Conservation (phyloP, 2,888 invertebrate species). For the Microchrysa polita region DNA sequence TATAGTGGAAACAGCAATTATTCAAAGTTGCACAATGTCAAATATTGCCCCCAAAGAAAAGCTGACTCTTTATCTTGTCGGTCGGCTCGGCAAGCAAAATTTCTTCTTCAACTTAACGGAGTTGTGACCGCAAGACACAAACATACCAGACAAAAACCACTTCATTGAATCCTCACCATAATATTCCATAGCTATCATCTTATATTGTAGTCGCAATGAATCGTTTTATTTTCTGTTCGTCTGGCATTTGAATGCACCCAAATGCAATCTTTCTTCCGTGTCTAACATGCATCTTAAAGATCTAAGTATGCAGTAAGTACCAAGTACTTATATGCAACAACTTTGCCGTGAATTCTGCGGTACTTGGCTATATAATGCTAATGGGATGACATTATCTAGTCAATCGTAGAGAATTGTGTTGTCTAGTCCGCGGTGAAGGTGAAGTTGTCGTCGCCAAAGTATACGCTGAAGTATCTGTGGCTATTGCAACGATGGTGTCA, state of each 20-base stretch:
- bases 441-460: constrained; percentile 23
- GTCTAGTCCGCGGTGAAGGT: constrained; percentile 28
- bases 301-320: not conserved
- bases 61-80: no score
- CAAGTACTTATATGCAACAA: no score
- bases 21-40: no score
- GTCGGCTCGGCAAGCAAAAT: not conserved
- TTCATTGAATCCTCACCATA: constrained; percentile 24
- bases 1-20: no score
- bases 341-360: no score
- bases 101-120: not conserved
- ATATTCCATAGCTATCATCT: constrained; percentile 7
- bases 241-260: not conserved
- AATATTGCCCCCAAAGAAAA: no score
- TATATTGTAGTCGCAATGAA: not conserved
- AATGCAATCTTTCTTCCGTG: constrained; percentile 29
- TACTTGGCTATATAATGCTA: not conserved
- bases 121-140: not conserved
- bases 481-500: constrained; percentile 24
- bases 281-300: constrained; percentile 13
- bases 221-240: not conserved
- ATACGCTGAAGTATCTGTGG: not conserved
- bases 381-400: constrained; percentile 33
- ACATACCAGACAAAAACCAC: constrained; percentile 12
- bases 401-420: constrained; percentile 35